Conservation (phyloP, 2,797 vertebrate genomes). For the Lepilemur ruficaudatus region DNA sequence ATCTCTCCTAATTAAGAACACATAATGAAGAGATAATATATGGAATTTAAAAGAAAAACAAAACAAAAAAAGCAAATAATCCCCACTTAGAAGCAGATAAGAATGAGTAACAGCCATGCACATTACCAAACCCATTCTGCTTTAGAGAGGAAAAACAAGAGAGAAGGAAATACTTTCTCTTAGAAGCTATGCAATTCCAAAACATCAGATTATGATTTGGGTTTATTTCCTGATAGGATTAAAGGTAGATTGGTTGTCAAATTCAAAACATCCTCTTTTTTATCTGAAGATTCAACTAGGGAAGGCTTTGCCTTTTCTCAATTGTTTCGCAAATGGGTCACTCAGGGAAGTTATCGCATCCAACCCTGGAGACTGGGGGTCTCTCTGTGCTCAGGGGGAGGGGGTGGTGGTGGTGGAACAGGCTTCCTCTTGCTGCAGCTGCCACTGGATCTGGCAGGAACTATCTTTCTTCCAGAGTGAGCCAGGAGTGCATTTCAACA, state of each 20-base stretch:
- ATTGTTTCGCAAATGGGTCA: slow-evolving; percentile 69
- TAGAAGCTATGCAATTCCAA: slow-evolving; percentile 38
- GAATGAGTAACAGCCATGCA: background rate
- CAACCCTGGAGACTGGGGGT: background rate
- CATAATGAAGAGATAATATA: background rate
- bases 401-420: accelerated
- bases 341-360: background rate
- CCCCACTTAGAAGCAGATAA: background rate
- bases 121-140: background rate
- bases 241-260: slow-evolving; percentile 68
- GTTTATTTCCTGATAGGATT: slow-evolving; percentile 74
- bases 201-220: slow-evolving; percentile 41
- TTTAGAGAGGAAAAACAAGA: background rate
- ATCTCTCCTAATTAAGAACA: slow-evolving; percentile 42
- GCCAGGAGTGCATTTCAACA: background rate
- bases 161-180: background rate
- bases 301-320: slow-evolving; percentile 27
- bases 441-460: background rate
- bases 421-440: background rate
- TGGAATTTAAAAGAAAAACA: background rate
- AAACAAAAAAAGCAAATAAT: background rate
- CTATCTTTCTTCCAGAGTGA: background rate
- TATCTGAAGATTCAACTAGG: slow-evolving; percentile 61
- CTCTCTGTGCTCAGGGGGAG: background rate
- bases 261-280: slow-evolving; percentile 57